Evolutionary conservation across 2,113 vertebrate species (phyloP), one percentile per base, ranked within the genome.

Genomic region (Brevimyrus niger): DNA sequence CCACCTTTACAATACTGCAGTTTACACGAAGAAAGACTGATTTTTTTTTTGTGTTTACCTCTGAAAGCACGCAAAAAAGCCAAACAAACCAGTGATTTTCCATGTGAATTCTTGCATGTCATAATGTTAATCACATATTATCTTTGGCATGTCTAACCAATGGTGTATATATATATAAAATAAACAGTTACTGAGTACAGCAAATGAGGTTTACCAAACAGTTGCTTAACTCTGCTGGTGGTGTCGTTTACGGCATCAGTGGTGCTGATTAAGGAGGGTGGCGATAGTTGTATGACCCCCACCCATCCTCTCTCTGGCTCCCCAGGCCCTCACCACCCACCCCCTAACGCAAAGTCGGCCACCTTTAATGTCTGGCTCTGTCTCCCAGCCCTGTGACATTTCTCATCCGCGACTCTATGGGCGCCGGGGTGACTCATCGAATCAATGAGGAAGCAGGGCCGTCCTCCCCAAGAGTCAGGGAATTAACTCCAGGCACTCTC

Each of bases 371-470:
- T 88, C 65, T 80, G 69, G 65, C 69, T 88, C 88, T 9, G 46
- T 88, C 73, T 69, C 44, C 42, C 50, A 85, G 82, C 55, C 50
- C 35, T 94, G 94, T 95, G 93, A 93, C 94, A 95, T 95, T 95
- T 95, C 92, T 94, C 94, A 93, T 95, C 93, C 94, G 92, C 93
- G 92, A 92, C 35, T 91, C 93, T 92, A 93, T 93, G 93, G 93
- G 93, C 92, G 90, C 53, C 92, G 93, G 91, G 94, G 94, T 96
- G 95, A 96, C 92, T 96, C 95, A 95, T 93, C 92, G 92, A 93
- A 95, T 96, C 95, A 93, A 96, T 96, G 95, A 90, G 83, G 93
- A 91, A 93, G 91, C 92, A 90, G 91, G 94, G 91, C 91, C 90
- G 91, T 91, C 88, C 92, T 87, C 23, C 65, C 61, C 55, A 89